These are phyloP conservation scores for Cottoperca gobio DNA, from an alignment of 2,797 vertebrate genomes.

Conservation along the genomic window DNA sequence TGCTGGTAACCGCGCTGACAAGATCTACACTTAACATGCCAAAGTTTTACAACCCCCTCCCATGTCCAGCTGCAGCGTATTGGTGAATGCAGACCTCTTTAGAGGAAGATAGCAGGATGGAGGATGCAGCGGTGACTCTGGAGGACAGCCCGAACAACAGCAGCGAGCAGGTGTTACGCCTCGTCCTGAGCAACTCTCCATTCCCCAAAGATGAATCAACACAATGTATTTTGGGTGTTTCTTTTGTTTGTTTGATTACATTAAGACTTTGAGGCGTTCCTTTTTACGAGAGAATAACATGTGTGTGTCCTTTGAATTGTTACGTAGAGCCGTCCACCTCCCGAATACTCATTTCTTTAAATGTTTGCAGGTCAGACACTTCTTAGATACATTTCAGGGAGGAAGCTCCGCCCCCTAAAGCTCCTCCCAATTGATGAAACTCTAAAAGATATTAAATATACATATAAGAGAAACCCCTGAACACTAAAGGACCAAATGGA, in stretches of 20 bases:
- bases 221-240: conserved; percentile 13
- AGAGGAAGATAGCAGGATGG: conserved; percentile 50
- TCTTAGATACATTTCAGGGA: no score
- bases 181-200: conserved; percentile 56
- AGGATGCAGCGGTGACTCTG: conserved; percentile 61
- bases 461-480: no score
- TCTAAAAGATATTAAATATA: no score
- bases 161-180: conserved; percentile 74
- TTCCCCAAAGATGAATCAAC: conserved; percentile 60
- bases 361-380: no score
- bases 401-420: no score
- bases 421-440: no score
- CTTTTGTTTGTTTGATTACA: conserved; percentile 11
- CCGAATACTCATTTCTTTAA: no score
- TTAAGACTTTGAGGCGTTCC: conserved; percentile 20
- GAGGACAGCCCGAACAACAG: conserved; percentile 62
- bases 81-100: conserved; percentile 51
- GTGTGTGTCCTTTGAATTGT: no score
- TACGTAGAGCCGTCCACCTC: no score
- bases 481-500: no score
- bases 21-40: conserved; percentile 79
- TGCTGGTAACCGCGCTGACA: conserved; percentile 69
- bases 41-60: conserved; percentile 71
- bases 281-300: no score
- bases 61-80: conserved; percentile 76